Conservation (phyloP, 2,888 invertebrate genomes). For the Calephelis perditalis region DNA sequence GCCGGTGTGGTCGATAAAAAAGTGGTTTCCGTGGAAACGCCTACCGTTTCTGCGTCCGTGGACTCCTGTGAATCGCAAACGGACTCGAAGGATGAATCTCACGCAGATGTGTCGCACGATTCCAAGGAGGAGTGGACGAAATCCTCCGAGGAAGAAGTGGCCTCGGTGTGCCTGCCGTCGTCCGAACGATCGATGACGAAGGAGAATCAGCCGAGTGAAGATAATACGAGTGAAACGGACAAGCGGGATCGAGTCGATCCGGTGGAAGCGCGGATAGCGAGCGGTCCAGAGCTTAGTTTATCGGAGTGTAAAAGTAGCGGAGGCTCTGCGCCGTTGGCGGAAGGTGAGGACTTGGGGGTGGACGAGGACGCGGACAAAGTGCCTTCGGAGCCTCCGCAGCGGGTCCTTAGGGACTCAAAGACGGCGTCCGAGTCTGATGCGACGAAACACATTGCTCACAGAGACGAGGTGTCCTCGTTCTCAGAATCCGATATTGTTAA, state of each 20-base stretch:
- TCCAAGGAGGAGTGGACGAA: slow-evolving; percentile 36
- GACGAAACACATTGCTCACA: slow-evolving; percentile 59
- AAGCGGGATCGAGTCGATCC: slow-evolving; percentile 17
- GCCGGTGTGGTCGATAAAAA: slow-evolving; percentile 34
- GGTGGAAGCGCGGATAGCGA: slow-evolving; percentile 20
- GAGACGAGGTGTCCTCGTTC: slow-evolving; percentile 61
- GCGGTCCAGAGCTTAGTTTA: slow-evolving; percentile 1
- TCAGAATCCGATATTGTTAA: slow-evolving; percentile 67
- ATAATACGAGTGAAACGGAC: slow-evolving; percentile 22
- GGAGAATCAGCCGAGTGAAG: slow-evolving; percentile 48
- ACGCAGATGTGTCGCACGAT: neutral
- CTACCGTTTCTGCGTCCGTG: slow-evolving; percentile 27
- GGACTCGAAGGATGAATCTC: slow-evolving; percentile 35
- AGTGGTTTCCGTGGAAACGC: slow-evolving; percentile 31
- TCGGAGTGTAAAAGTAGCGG: slow-evolving; percentile 3
- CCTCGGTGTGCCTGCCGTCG: slow-evolving; percentile 37
- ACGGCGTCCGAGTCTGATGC: slow-evolving; percentile 56
- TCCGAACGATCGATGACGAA: slow-evolving; percentile 49
- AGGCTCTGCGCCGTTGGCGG: slow-evolving; percentile 77
- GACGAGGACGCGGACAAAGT: slow-evolving; percentile 80
- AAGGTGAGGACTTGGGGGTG: slow-evolving; percentile 83
- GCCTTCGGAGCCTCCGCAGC: slow-evolving; percentile 60
- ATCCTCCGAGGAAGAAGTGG: slow-evolving; percentile 41
- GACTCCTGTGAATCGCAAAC: slow-evolving; percentile 35
- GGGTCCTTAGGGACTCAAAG: slow-evolving; percentile 45